Evolutionary conservation across 1,140 invertebrate species (phyloP).

Genomic region (Caenorhabditis latens): DNA sequence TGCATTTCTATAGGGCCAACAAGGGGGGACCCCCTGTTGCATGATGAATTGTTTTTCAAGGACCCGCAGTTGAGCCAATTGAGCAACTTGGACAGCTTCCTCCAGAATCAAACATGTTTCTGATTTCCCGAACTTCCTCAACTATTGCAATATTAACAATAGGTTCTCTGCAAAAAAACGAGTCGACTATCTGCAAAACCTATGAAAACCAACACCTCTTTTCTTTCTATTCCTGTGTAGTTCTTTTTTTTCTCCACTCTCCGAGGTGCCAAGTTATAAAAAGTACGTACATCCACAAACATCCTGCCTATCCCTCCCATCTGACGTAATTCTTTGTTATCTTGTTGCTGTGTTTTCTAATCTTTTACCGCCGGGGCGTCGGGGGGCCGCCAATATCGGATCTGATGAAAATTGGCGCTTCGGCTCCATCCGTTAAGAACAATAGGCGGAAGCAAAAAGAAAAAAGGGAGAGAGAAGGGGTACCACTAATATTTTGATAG

Average conservation of each 20-base stretch:
- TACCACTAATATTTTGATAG: constrained; percentile 55
- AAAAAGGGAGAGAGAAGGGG: not conserved
- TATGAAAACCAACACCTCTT: constrained; percentile 35
- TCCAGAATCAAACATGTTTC: not conserved
- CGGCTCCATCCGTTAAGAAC: constrained; percentile 21
- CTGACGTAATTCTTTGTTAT: constrained; percentile 43
- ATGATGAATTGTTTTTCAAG: constrained; percentile 56
- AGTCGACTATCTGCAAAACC: not conserved
- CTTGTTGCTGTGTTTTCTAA: constrained; percentile 50
- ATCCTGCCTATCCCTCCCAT: not conserved
- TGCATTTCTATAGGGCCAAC: constrained; percentile 29
- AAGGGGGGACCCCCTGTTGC: not conserved
- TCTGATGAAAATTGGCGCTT: constrained; percentile 41
- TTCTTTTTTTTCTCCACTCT: not conserved
- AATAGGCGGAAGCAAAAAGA: not conserved
- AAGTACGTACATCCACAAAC: not conserved
- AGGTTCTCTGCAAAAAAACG: no score
- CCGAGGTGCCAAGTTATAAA: constrained; percentile 42
- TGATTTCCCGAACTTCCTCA: not conserved
- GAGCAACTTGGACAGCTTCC: constrained; percentile 15
- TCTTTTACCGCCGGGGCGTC: constrained; percentile 7
- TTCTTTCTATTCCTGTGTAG: not conserved
- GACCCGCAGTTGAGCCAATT: constrained; percentile 28
- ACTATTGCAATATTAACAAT: no score
- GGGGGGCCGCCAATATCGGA: not conserved